Conservation (phyloP, 2,113 vertebrate genomes). For the Synodontis membranacea region DNA sequence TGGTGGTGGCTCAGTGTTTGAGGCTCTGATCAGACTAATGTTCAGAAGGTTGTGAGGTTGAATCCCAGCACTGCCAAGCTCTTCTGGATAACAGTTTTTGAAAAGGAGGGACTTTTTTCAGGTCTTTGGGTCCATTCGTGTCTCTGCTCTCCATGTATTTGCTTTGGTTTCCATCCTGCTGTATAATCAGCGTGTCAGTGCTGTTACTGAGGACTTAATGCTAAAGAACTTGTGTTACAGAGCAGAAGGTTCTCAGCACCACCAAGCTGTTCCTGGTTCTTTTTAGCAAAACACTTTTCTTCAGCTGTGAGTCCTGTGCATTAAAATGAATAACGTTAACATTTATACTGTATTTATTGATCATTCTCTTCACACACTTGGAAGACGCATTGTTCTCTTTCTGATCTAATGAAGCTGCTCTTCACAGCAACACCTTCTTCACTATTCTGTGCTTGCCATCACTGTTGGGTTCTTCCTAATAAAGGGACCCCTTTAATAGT, state of each 20-base stretch:
- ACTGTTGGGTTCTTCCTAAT: no score
- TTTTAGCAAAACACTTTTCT: no score
- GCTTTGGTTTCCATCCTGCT: not conserved
- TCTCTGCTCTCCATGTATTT: not conserved
- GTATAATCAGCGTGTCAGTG: not conserved
- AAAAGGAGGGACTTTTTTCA: not conserved
- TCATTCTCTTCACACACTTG: no score
- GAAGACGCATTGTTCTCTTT: no score
- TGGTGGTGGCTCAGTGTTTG: not conserved
- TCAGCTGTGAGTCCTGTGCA: no score
- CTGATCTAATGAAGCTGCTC: no score
- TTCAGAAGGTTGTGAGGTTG: not conserved
- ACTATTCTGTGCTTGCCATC: no score
- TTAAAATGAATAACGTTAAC: no score
- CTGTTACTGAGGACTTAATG: not conserved
- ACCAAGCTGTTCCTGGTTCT: no score
- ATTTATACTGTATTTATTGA: no score
- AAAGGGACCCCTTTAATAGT: no score
- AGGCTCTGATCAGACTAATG: not conserved
- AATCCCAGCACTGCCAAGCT: not conserved
- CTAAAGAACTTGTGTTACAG: not conserved
- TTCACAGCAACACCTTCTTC: no score
- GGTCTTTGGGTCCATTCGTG: not conserved
- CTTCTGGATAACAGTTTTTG: not conserved
- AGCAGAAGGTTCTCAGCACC: not conserved